Percentiles rank a stretch among this genome's conserved stretches.
phyloP scores from a whole-genome alignment of 1,140 invertebrate genomes.

The Periplaneta americana region DNA sequence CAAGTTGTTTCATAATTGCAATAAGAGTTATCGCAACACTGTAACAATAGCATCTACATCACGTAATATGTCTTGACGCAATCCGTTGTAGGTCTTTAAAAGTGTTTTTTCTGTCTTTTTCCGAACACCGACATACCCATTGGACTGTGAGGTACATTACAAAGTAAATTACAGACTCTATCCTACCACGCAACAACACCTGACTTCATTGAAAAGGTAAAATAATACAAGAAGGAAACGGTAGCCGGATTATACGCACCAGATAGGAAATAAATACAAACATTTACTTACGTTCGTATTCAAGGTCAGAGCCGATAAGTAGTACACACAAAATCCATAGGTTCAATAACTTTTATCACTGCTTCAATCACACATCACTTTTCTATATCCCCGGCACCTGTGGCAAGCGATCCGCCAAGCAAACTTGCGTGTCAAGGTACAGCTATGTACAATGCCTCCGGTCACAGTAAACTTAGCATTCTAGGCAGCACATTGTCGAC shows the following conservation, averaged over 20 bases:
- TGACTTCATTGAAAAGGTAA: neutral
- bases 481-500: neutral
- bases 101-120: too few relatives aligned
- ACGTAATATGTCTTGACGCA: too few relatives aligned
- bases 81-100: too few relatives aligned
- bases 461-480: neutral
- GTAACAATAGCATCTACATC: too few relatives aligned
- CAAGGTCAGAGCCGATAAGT: neutral
- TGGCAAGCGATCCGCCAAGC: neutral
- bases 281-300: neutral
- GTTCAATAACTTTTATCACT: neutral
- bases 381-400: neutral
- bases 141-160: neutral
- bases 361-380: neutral
- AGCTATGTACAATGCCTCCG: neutral
- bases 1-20: too few relatives aligned
- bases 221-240: neutral
- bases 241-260: neutral
- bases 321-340: neutral
- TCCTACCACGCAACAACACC: neutral
- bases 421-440: neutral
- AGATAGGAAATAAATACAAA: neutral
- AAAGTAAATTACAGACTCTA: neutral
- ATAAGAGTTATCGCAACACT: too few relatives aligned
- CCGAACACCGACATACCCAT: neutral